Evolutionary conservation across 2,113 vertebrate species (phyloP), one percentile per base, ranked within the genome.

Genomic region (Crocuta crocuta): DNA sequence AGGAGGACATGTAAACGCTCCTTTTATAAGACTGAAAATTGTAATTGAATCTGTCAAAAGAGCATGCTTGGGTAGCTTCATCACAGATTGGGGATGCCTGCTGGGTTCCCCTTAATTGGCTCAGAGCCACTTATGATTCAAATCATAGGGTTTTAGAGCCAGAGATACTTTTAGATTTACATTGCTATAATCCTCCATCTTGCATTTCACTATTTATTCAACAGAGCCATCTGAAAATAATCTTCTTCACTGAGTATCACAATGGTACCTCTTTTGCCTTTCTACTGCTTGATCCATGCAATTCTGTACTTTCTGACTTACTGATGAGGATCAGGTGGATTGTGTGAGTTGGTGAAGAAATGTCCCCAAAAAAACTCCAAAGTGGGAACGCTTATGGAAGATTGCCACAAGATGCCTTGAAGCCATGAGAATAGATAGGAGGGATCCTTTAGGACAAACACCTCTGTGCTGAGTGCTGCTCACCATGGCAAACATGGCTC

Each of bases 81-180:
- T 39, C 5, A 90, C 33, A n/a, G 48, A 87, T 1, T 70, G 26
- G 31, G 45, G 76, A 95, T 48, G 53, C 17, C 28, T 94, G 82
- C 61, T 78, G 66, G 61, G 24, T 53, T 94, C 19, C 23, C 16
- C 74, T 91, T 92, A 91, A 61, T 7, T 90, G 94, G n/a, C 48
- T 55, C 31, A 70, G 9, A 61, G 50, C 10, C 61, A 90, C n/a
- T 93, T 94, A 92, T 33, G 33, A 92, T 93, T 90, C 84, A 84
- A 88, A 91, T 74, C 55, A 79, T 3, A 50, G 89, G 50, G 50
- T 71, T 70, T 66, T 94, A 19, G 78, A 83, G 19, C 81, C 35
- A 24, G 45, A n/a, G 43, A 2, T 12, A 39, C 23, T 50, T 94
- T 11, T 16, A 94, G 50, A 50, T 71, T 28, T 74, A 90, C 10